Percentiles rank a stretch among this genome's conserved stretches.
These are phyloP conservation scores for Polypedilum pembai DNA, from an alignment of 1,140 invertebrate species.

Conservation along the genomic window DNA sequence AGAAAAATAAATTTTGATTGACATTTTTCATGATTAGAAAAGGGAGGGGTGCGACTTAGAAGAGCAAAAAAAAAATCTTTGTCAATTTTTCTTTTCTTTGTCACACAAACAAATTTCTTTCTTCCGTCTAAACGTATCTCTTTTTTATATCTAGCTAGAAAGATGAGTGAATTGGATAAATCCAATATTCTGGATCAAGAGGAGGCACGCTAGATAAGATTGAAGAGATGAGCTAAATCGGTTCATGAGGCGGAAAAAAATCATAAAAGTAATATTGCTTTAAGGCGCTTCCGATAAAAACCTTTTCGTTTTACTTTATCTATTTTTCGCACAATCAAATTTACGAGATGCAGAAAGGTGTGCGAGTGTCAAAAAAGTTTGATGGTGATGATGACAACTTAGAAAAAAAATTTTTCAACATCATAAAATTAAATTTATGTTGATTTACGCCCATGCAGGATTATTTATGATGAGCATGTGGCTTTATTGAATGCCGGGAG, in stretches of 20 bases:
- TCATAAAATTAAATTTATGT: too few species aligned
- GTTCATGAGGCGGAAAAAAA: neutral
- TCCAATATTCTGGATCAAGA: neutral
- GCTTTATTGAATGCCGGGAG: too few species aligned
- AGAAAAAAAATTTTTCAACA: too few species aligned
- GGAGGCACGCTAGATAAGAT: neutral
- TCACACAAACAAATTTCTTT: neutral
- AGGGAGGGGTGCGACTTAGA: too few species aligned
- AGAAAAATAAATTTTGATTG: slow-evolving; percentile 21
- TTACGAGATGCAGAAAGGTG: too few species aligned
- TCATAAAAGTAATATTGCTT: slow-evolving; percentile 14
- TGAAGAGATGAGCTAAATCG: neutral
- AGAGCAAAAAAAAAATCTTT: neutral
- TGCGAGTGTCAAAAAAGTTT: too few species aligned
- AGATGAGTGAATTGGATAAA: neutral
- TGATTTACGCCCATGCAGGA: too few species aligned
- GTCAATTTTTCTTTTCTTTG: neutral
- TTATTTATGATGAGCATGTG: too few species aligned
- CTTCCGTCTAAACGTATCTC: neutral
- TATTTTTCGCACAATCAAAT: too few species aligned
- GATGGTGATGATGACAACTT: too few species aligned
- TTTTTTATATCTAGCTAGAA: too few species aligned
- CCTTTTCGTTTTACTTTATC: neutral
- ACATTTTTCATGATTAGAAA: slow-evolving; percentile 22
- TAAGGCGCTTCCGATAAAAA: neutral